Evolutionary conservation across 2,113 vertebrate species (phyloP).

Genomic region (Odocoileus hemionus): DNA sequence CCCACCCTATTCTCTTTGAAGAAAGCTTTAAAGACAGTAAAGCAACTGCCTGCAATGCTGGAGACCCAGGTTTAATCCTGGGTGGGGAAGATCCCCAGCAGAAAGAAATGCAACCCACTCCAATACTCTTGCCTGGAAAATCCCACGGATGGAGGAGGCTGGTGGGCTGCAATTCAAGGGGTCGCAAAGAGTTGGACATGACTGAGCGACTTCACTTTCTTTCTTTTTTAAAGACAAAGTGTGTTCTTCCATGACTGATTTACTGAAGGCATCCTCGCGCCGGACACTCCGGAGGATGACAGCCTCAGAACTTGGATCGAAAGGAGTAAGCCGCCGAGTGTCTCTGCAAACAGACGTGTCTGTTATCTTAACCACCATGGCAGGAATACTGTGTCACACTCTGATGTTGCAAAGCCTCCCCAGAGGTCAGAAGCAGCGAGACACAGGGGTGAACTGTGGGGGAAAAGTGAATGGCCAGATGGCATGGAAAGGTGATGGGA

Average conservation of each 20-base stretch:
- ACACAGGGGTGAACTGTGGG: accelerated
- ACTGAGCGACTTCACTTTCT: neutral
- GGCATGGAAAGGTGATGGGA: neutral
- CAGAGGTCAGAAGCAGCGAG: accelerated
- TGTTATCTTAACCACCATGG: accelerated
- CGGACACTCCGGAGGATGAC: accelerated
- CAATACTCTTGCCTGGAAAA: neutral
- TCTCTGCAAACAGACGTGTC: neutral
- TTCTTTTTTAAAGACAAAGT: neutral
- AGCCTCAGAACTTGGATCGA: neutral
- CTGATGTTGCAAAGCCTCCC: no score
- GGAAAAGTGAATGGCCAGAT: neutral
- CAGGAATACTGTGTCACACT: accelerated
- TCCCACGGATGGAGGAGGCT: accelerated
- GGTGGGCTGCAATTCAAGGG: neutral
- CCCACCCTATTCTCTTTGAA: neutral
- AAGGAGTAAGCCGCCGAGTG: accelerated
- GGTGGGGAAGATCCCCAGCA: neutral
- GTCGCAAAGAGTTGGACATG: accelerated
- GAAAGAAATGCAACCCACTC: neutral
- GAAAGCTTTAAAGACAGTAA: neutral
- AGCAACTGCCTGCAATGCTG: neutral
- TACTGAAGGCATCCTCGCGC: accelerated
- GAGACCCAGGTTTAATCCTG: neutral
- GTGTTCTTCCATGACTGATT: neutral